Percentiles rank a stretch among this genome's conserved stretches.
Evolutionary conservation across 2,888 invertebrate genomes (phyloP).

Genomic region (Leucania comma): DNA sequence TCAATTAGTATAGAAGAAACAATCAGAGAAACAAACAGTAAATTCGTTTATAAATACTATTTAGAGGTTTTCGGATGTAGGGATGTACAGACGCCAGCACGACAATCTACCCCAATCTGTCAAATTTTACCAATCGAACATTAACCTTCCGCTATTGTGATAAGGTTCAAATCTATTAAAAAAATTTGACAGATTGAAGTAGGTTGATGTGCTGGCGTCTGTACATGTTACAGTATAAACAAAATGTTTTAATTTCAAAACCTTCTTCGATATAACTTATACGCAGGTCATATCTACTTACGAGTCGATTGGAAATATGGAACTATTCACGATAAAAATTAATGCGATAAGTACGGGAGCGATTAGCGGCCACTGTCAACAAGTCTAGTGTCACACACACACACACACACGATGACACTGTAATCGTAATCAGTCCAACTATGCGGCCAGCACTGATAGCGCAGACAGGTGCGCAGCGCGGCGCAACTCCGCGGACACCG

Average conservation of each 20-base stretch:
- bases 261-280: background rate
- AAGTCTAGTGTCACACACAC: background rate
- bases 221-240: background rate
- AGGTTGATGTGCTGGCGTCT: too few species aligned
- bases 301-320: slow-evolving; percentile 8
- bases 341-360: slow-evolving; percentile 27
- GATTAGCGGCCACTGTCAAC: slow-evolving; percentile 30
- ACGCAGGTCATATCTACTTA: background rate
- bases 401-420: background rate
- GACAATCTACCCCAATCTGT: too few species aligned
- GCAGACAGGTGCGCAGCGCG: slow-evolving; percentile 9
- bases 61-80: too few species aligned
- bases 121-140: too few species aligned
- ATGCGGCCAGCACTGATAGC: slow-evolving; percentile 9
- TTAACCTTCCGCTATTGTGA: too few species aligned
- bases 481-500: background rate
- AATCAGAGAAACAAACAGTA: background rate
- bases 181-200: too few species aligned
- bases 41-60: too few species aligned
- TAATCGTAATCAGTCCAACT: slow-evolving; percentile 1
- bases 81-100: too few species aligned
- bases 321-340: slow-evolving; percentile 20
- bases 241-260: background rate
- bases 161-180: too few species aligned
- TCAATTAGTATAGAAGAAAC: too few species aligned